Conservation (phyloP, 2,113 vertebrate species). For the Uria aalge region DNA sequence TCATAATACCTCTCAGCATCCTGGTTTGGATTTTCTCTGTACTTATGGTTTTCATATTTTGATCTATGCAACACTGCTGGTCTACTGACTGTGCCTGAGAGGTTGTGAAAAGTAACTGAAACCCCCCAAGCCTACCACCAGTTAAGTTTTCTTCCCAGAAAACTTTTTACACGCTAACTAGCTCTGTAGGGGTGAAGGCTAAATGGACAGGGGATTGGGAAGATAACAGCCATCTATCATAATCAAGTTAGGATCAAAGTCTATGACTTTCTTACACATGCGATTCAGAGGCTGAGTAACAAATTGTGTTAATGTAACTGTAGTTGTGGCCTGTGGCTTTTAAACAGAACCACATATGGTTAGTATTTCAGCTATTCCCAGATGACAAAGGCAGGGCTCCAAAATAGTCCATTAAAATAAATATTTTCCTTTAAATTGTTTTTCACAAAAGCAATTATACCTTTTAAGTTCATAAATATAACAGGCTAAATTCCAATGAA, state of each 20-base stretch:
- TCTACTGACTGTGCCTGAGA: background rate
- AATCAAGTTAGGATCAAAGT: background rate
- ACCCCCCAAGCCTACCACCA: background rate
- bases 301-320: background rate
- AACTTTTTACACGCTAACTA: background rate
- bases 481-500: background rate
- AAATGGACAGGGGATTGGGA: background rate
- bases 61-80: background rate
- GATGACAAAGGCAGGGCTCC: background rate
- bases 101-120: background rate
- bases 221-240: background rate
- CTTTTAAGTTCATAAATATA: background rate
- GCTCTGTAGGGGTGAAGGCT: background rate
- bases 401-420: background rate
- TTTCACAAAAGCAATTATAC: background rate
- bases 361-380: constrained; percentile 21
- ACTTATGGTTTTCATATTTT: background rate
- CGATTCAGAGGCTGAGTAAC: background rate
- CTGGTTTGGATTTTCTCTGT: background rate
- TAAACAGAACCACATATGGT: background rate
- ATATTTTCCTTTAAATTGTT: background rate
- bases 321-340: constrained; percentile 15
- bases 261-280: background rate
- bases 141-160: background rate
- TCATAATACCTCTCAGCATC: background rate